Base-by-base conservation (phyloP, 2,113 vertebrate genomes). In the Phyllostomus discolor region DNA sequence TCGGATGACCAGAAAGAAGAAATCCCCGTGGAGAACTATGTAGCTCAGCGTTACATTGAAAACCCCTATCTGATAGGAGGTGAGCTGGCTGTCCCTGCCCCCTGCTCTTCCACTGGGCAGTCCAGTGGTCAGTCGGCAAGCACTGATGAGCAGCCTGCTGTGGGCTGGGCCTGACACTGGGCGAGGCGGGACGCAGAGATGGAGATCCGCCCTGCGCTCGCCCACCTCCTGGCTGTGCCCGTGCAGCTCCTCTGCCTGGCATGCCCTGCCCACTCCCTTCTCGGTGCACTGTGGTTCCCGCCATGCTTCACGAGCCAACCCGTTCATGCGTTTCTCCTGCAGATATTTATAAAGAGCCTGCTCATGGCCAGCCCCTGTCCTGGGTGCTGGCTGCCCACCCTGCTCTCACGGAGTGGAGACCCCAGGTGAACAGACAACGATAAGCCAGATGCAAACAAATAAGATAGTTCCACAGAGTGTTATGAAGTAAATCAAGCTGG, bases 11-110 rank as follows among this genome's bases (percentile, higher is more conserved):
- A 99, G 97, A 99, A 98, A 97, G 99, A 99, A 41, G 99, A 99
- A 72, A 96, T 98, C 59, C 98, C 99, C 4, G 98, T 99, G 96
- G 99, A 99, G 98, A 99, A 98, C 97, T 99, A 99, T 0, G 99
- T 99, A 31, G 99, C 98, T 38, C 99, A 99, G 94, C 98, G 99
- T 59, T 99, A 99, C 57, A 99, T 99, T 28, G 99, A 99, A 97
- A 99, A 99, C 78, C 99, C 99, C 7, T 99, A 99, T 97, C 97
- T 99, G 46, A 99, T 99, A 54, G 98, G 99, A 97, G 99, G 99
- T 99, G 85, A 96, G 96, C 24, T 9, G 69, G 31, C 41, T 0
- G 19, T 14, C 69, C 59, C 12, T 64, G 22, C 62, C 22, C 59
- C 52, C 22, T 10, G 35, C 59, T 41, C n/a, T 64, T 35, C 43